Conservation (phyloP, 2,797 vertebrate species). For the Holocentrus rufus region DNA sequence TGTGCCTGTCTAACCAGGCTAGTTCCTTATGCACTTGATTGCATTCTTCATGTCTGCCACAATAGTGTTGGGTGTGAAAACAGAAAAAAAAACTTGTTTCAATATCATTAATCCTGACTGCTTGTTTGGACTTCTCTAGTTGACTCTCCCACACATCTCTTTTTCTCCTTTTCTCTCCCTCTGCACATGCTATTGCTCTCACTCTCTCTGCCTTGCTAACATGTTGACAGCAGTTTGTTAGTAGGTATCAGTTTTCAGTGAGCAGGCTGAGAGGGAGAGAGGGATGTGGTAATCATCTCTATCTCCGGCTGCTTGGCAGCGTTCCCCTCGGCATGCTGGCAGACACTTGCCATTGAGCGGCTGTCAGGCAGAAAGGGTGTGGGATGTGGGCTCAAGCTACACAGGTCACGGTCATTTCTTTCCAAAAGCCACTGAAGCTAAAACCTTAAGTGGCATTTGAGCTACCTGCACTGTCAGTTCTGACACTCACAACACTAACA, state of each 20-base stretch:
- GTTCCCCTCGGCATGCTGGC: constrained; percentile 79
- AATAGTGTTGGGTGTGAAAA: constrained; percentile 62
- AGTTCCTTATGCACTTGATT: constrained; percentile 68
- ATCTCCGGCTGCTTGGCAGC: constrained; percentile 79
- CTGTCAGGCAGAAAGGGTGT: constrained; percentile 84
- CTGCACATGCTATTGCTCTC: constrained; percentile 67
- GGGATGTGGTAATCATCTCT: constrained; percentile 86
- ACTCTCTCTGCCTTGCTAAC: constrained; percentile 77
- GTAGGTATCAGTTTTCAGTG: constrained; percentile 80
- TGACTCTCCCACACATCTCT: constrained; percentile 67
- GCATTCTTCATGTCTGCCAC: constrained; percentile 66
- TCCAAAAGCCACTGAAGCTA: constrained; percentile 83
- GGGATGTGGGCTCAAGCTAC: constrained; percentile 80
- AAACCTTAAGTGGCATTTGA: constrained; percentile 86
- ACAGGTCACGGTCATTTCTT: constrained; percentile 82
- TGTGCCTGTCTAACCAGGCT: constrained; percentile 58
- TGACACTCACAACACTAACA: constrained; percentile 82
- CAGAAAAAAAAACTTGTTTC: constrained; percentile 59
- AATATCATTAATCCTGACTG: constrained; percentile 78
- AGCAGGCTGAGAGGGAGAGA: constrained; percentile 78
- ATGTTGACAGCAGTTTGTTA: constrained; percentile 84
- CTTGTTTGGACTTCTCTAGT: constrained; percentile 73
- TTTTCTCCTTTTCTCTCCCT: constrained; percentile 61
- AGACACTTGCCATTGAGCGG: constrained; percentile 83
- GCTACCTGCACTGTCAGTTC: constrained; percentile 85